Percentiles rank a stretch among this genome's conserved stretches.
Conservation (phyloP, 2,113 vertebrate genomes). For the Amphiprion percula region DNA sequence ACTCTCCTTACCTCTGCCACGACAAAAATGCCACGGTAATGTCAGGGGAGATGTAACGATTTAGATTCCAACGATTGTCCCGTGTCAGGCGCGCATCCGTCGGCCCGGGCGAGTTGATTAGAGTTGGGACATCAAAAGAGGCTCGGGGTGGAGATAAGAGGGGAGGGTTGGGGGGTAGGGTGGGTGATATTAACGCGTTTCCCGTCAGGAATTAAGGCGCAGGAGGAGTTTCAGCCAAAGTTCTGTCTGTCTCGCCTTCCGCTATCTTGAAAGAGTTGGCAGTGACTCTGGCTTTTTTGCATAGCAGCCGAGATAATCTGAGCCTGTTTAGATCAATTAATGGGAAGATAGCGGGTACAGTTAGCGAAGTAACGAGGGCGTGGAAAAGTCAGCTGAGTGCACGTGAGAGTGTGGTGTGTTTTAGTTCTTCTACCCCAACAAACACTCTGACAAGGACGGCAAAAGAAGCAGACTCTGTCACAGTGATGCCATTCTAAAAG, state of each 20-base stretch:
- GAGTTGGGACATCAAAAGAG: constrained; percentile 82
- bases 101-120: constrained; percentile 79
- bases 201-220: constrained; percentile 69
- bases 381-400: constrained; percentile 42
- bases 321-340: constrained; percentile 72
- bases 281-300: constrained; percentile 63
- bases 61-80: constrained; percentile 83
- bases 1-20: constrained; percentile 78
- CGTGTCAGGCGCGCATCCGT: constrained; percentile 75
- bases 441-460: constrained; percentile 1
- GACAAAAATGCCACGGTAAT: constrained; percentile 89
- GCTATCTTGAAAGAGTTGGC: constrained; percentile 70
- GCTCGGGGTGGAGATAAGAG: constrained; percentile 71
- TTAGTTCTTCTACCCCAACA: background rate
- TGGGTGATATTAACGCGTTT: constrained; percentile 53
- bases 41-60: constrained; percentile 87
- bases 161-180: constrained; percentile 15
- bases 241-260: constrained; percentile 59
- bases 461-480: background rate
- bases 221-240: constrained; percentile 73
- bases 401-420: constrained; percentile 2
- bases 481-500: background rate
- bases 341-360: constrained; percentile 54
- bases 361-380: constrained; percentile 34
- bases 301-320: constrained; percentile 66